Conservation (phyloP, 2,113 vertebrate genomes). For the Brienomyrus brachyistius region DNA sequence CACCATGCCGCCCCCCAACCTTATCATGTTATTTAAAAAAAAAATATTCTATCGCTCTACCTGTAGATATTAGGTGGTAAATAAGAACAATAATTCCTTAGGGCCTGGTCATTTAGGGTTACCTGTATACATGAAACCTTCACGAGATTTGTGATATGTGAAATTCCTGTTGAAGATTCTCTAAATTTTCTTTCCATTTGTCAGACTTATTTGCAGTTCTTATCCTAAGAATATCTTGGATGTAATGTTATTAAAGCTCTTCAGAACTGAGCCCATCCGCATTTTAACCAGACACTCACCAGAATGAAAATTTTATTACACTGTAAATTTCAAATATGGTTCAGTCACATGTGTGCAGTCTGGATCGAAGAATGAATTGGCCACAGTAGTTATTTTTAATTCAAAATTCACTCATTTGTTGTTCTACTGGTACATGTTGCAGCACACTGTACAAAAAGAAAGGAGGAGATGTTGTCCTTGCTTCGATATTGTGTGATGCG, state of each 20-base stretch:
- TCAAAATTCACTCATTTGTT: background rate
- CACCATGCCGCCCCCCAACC: too few species aligned
- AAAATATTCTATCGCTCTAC: background rate
- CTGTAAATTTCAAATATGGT: background rate
- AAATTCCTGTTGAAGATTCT: background rate
- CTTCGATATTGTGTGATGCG: too few species aligned
- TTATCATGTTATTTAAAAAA: background rate
- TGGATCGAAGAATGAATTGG: background rate
- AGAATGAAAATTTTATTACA: background rate
- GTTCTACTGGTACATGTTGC: too few species aligned
- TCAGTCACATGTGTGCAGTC: background rate
- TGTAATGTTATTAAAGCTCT: background rate
- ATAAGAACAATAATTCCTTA: background rate
- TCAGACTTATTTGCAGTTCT: background rate
- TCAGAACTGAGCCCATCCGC: background rate
- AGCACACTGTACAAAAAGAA: too few species aligned
- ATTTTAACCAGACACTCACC: background rate
- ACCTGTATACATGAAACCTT: background rate
- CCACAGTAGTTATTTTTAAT: background rate
- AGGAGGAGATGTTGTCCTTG: too few species aligned
- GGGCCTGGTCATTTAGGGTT: background rate
- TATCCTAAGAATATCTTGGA: background rate
- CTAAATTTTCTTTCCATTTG: background rate
- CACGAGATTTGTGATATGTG: background rate
- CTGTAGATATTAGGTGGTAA: background rate